Evolutionary conservation across 2,113 vertebrate genomes (phyloP).

Genomic region (Notiomystis cincta): DNA sequence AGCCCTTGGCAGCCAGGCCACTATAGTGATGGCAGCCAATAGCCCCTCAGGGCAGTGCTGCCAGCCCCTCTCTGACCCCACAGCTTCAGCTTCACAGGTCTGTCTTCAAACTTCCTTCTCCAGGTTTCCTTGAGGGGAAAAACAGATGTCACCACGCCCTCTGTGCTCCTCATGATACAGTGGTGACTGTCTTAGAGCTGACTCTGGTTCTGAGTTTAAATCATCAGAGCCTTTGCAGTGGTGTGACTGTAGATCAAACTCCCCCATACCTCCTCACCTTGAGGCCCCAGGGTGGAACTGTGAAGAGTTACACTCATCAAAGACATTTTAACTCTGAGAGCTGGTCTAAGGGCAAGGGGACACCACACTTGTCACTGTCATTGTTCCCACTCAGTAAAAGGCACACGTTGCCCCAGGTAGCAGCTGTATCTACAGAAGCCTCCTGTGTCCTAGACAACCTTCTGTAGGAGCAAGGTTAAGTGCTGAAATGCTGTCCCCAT

Average conservation of each 20-base stretch:
- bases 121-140: not conserved
- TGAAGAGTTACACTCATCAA: not conserved
- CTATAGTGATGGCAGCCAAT: not conserved
- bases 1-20: not conserved
- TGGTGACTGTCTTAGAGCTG: not conserved
- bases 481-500: not conserved
- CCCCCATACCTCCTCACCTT: not conserved
- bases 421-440: not conserved
- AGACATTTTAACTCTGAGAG: not conserved
- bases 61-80: not conserved
- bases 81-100: not conserved
- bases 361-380: rapidly evolving
- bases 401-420: not conserved
- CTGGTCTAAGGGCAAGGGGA: not conserved
- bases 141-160: not conserved
- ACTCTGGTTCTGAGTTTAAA: not conserved
- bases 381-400: not conserved
- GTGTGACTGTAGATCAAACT: not conserved
- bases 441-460: not conserved
- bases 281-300: not conserved
- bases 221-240: not conserved
- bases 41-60: not conserved
- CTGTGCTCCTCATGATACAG: rapidly evolving
- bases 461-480: not conserved
- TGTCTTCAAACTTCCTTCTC: not conserved